Evolutionary conservation across 2,888 invertebrate species (phyloP), one percentile per base, ranked within the genome.

Genomic region (Thelaira solivaga): DNA sequence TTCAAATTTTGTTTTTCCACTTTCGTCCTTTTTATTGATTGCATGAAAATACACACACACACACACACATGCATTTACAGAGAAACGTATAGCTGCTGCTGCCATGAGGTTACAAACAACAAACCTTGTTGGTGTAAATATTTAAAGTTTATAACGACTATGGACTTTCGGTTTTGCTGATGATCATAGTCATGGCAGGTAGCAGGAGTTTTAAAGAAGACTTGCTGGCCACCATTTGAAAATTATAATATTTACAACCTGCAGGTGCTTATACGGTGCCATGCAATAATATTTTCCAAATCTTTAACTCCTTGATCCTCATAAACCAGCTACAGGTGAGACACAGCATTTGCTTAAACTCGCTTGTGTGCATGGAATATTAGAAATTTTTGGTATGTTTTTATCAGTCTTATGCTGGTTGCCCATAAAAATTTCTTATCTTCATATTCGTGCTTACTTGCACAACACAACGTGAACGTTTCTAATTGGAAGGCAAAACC

Each of bases 91-190:
- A 22, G 6, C 4, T 26, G 41, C 43, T 67, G 22, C 51, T 45
- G 55, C 49, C 71, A 79, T 79, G 79, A 79, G 80, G 81, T 80
- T 76, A 81, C 59, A 53, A 73, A 76, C 76, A 78, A 80, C 68
- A 76, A 74, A 67, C 59, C 71, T 62, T 26, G 71, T 74, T 71
- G 65, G 76, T 71, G 79, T 74, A 78, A 80, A 79, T 79, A 71
- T 76, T 55, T 55, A 18, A 62, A 57, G 41, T 47, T 57, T 36
- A 47, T 55, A 64, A 31, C 47, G 57, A 45, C 26, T 49, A n/a
- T n/a, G n/a, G n/a, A n/a, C 39, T 45, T 22, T 49, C 43, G 16
- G 3, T 43, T 22, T 6, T 43, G 43, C 47, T 45, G 24, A 36
- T 24, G 57, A 34, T 65, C 31, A 49, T 68, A 59, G 49, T 51